phyloP scores from a whole-genome alignment of 2,113 vertebrate genomes.

The Paracanthobrama guichenoti region DNA sequence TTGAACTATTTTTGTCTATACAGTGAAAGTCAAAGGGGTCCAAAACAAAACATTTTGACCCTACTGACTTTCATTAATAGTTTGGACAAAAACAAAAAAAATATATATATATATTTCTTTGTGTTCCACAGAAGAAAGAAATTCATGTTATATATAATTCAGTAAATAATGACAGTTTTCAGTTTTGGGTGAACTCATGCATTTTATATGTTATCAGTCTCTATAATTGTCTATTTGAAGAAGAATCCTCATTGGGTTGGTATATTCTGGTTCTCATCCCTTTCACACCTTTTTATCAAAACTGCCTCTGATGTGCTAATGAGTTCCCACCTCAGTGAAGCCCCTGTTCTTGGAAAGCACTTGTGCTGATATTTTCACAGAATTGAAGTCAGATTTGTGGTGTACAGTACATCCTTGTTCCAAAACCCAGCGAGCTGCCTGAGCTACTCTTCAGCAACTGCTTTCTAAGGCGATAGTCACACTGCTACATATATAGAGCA shows the following conservation, averaged over 20 bases:
- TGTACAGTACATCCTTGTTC: not conserved
- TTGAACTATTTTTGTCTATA: not conserved
- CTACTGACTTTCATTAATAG: not conserved
- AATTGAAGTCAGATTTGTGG: not conserved
- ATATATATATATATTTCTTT: not conserved
- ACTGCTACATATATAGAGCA: not conserved
- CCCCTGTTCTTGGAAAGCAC: constrained; percentile 49
- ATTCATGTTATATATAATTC: not conserved
- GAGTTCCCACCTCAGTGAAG: constrained; percentile 49
- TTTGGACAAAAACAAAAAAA: not conserved
- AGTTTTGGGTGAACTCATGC: not conserved
- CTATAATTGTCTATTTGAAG: constrained; percentile 56
- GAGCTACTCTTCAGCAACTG: not conserved
- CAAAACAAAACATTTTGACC: not conserved
- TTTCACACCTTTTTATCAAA: constrained; percentile 69
- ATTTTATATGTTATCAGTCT: constrained; percentile 51
- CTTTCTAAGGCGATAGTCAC: no score
- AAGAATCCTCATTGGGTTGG: constrained; percentile 44
- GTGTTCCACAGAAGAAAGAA: not conserved
- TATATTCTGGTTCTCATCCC: constrained; percentile 61
- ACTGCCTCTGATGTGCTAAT: constrained; percentile 47
- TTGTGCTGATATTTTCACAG: constrained; percentile 15
- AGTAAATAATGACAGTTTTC: not conserved
- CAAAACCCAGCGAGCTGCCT: not conserved
- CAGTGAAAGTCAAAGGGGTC: not conserved